These are phyloP conservation scores for Tetragonula clypearis DNA, from an alignment of 1,140 invertebrate species.

Conservation along the genomic window DNA sequence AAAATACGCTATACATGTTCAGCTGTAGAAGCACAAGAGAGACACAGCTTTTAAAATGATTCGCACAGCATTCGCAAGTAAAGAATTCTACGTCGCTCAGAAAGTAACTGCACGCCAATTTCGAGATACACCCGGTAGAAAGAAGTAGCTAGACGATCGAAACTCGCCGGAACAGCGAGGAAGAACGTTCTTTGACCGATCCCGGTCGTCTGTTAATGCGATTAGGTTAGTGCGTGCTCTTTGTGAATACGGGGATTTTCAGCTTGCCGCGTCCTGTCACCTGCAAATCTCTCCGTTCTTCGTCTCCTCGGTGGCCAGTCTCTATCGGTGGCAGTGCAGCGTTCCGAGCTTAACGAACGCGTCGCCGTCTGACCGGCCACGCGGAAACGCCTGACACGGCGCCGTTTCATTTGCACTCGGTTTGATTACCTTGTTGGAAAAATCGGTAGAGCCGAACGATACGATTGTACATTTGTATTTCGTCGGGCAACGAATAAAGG, in stretches of 20 bases:
- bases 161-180: constrained; percentile 1
- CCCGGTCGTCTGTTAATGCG: constrained; percentile 64
- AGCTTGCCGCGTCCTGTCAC: constrained; percentile 41
- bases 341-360: constrained; percentile 26
- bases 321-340: neutral
- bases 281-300: neutral
- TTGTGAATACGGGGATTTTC: constrained; percentile 61
- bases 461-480: neutral
- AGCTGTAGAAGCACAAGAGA: no score
- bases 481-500: no score
- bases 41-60: neutral
- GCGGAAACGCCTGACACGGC: constrained; percentile 6
- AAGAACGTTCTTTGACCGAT: constrained; percentile 52
- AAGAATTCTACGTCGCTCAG: neutral
- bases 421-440: constrained; percentile 10
- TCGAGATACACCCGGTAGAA: neutral
- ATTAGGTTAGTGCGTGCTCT: constrained; percentile 62
- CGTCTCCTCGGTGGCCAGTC: neutral
- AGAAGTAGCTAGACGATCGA: neutral
- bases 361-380: neutral
- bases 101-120: neutral
- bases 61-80: neutral
- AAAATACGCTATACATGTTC: no score
- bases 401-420: constrained; percentile 8
- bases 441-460: neutral